Evolutionary conservation across 1,140 invertebrate genomes (phyloP), one percentile per base, ranked within the genome.

Genomic region (Sitophilus oryzae): DNA sequence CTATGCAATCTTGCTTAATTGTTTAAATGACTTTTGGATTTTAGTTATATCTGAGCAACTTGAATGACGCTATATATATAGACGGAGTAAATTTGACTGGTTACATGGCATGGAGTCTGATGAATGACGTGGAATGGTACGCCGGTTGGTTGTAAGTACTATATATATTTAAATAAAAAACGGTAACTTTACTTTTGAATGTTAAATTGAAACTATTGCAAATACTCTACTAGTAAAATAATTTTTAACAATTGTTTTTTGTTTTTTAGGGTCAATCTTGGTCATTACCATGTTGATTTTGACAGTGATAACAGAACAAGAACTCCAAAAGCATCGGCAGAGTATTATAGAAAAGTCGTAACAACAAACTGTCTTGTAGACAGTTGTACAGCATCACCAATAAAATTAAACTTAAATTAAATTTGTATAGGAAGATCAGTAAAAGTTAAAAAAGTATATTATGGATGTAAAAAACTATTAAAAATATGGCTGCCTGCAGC

Each of bases 101-200:
- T 0, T 85, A 84, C 62, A 78, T 77, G 16, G 73, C 74, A 5
- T 84, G 82, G 82, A 76, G 76, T 8, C 61, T 84, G 2, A 73
- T 82, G 67, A 82, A 85, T 58, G 83, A 82, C 61, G 80, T 81
- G 59, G 81, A 83, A 63, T 82, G 80, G 79, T 66, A 66, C 16
- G 69, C 66, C 23, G 76, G 74, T 44, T 67, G 73, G 56, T 66
- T 57, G 71, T 79, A 66, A 74, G 74, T 73, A 30, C 25, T 6
- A 19, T 2, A 36, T 21, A 2, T 11, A 50, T 50, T 8, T 21
- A 50, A n/a, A n/a, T n/a, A n/a, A n/a, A n/a, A n/a, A n/a, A n/a
- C n/a, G n/a, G n/a, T n/a, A n/a, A n/a, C n/a, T n/a, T n/a, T n/a
- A n/a, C n/a, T n/a, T n/a, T n/a, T n/a, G n/a, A n/a, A n/a, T n/a